Evolutionary conservation across 37 sponge, comb jelly and placozoan genomes (phyloP).

Genomic region (Spongia lamella): DNA sequence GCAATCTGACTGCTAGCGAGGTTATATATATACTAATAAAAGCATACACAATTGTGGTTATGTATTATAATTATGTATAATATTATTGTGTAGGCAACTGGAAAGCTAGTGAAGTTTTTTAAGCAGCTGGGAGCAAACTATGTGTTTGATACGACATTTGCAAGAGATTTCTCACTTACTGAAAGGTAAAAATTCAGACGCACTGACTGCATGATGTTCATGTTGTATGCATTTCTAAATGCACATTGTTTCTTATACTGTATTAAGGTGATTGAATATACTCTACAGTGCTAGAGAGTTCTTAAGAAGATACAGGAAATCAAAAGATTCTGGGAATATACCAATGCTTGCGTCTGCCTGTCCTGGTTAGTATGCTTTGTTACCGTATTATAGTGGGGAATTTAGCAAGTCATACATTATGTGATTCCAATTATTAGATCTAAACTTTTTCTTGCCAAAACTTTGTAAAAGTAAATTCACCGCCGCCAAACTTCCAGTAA

Average conservation of each 20-base stretch:
- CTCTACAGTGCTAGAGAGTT: constrained; percentile 71
- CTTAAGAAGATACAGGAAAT: constrained; percentile 55
- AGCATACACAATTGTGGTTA: too few species aligned
- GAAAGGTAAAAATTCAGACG: constrained; percentile 64
- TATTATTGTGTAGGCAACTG: constrained; percentile 28
- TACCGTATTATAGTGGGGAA: too few species aligned
- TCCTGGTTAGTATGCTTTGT: constrained; percentile 65
- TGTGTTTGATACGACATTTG: constrained; percentile 87
- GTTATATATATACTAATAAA: too few species aligned
- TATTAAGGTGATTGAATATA: neutral
- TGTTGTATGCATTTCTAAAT: too few species aligned
- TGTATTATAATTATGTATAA: too few species aligned
- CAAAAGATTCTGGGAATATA: constrained; percentile 8
- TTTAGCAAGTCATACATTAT: too few species aligned
- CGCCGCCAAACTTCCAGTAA: too few species aligned
- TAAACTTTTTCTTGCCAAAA: too few species aligned
- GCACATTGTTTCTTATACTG: too few species aligned
- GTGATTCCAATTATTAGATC: too few species aligned
- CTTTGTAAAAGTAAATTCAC: too few species aligned
- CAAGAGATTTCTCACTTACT: constrained; percentile 76
- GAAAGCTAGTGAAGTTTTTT: constrained; percentile 67
- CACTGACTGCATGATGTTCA: too few species aligned
- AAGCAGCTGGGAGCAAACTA: constrained; percentile 68
- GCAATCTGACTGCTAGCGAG: constrained; percentile 52
- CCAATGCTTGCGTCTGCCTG: constrained; percentile 97